A percentile compares a stretch with the other conserved stretches of the same genome.
phyloP scores from a whole-genome alignment of 2,888 invertebrate genomes.

The Nomada goodeniana region DNA sequence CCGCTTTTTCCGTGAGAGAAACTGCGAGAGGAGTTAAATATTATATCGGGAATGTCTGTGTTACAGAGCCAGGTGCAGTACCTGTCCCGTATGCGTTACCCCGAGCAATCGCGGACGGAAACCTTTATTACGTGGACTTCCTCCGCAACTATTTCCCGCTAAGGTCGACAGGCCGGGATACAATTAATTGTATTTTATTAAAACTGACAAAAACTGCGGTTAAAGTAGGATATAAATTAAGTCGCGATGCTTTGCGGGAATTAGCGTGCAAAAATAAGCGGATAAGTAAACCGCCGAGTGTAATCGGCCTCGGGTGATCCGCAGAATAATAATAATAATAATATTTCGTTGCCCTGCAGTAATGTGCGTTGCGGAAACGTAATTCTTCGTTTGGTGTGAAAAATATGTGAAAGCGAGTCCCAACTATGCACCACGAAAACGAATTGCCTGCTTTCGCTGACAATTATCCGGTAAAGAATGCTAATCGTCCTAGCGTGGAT shows the following conservation, averaged over 20 bases:
- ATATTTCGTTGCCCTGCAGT: no score
- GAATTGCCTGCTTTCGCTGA: not conserved
- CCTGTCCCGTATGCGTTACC: constrained; percentile 2
- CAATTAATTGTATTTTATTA: not conserved
- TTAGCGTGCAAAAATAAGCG: no score
- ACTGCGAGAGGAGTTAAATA: constrained; percentile 64
- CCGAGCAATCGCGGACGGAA: not conserved
- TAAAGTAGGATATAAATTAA: not conserved
- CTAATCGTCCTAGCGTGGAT: constrained; percentile 18
- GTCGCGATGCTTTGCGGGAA: no score
- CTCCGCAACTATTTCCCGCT: not conserved
- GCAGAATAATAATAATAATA: no score
- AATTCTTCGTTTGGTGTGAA: not conserved
- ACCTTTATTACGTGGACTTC: constrained; percentile 7
- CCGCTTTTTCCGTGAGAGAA: constrained; percentile 43
- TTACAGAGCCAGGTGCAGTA: constrained; percentile 1
- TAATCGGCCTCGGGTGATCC: no score
- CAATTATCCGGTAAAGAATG: constrained; percentile 3
- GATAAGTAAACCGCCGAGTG: no score
- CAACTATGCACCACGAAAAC: not conserved
- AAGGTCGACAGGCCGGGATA: not conserved
- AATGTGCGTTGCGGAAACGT: not conserved
- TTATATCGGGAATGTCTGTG: constrained; percentile 47
- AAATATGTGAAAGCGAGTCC: not conserved
- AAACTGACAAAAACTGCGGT: not conserved